Evolutionary conservation across 2,797 vertebrate species (phyloP), one percentile per base, ranked within the genome.

Genomic region (Lutjanus campechanus): DNA sequence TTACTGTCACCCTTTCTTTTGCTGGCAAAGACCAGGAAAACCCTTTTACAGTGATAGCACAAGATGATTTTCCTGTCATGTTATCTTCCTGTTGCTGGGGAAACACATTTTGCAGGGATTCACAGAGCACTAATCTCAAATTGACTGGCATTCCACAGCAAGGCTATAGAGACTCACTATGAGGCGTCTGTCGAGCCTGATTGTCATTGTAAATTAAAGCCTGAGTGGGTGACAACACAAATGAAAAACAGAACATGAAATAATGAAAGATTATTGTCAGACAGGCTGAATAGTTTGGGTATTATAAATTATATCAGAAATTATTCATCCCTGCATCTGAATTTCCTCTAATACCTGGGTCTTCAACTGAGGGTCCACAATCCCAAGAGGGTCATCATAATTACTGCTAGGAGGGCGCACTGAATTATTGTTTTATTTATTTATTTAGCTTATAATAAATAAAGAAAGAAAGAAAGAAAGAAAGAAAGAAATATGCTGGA

Each of bases 61-160:
- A 77, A 69, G 65, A 90, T 84, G 54, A 87, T 89, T 91, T 89
- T 71, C 67, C 74, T 82, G 85, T 90, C 87, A 91, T 87, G 81
- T 93, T 87, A 88, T 89, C 85, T 84, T 69, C 19, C 75, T 53
- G 87, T 89, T 91, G 81, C 85, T 88, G 81, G 76, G 89, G 82
- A 83, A 90, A 85, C 74, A 8, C 69, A 81, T 78, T 90, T 85
- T 77, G 65, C 60, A 40, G 83, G 76, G 69, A 83, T 89, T 92
- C 75, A 64, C 83, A 60, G 51, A 75, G 79, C 73, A 79, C 62
- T 84, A 76, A 86, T 89, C 82, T 87, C 61, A 91, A 92, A 90
- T 88, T 91, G 88, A 85, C 67, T 85, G 62, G 54, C 69, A 77
- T 89, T 80, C 73, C 84, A 81, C 55, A 73, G 69, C 73, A 75